Conservation (phyloP, 1,140 invertebrate genomes). For the Himalopsyche phryganea region DNA sequence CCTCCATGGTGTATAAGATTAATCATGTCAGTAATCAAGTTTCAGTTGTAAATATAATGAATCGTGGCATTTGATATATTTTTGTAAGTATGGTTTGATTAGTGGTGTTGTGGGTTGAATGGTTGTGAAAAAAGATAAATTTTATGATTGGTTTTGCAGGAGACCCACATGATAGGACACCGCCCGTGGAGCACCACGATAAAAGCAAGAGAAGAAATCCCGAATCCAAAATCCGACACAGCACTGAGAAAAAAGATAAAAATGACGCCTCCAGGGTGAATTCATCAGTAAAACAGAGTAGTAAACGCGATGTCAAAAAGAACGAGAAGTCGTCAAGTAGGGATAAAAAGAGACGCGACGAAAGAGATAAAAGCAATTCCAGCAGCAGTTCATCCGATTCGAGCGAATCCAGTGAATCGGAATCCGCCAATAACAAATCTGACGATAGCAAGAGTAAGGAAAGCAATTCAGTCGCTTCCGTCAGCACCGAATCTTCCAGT, state of each 20-base stretch:
- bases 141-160: constrained; percentile 28
- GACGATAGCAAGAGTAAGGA: neutral
- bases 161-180: constrained; percentile 20
- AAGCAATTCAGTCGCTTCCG: constrained; percentile 5
- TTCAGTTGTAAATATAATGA: no score
- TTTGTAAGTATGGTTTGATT: no score
- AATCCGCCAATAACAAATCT: neutral
- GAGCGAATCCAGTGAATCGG: constrained; percentile 13
- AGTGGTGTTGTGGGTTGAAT: neutral
- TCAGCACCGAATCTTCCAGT: constrained; percentile 17
- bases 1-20: no score
- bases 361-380: constrained; percentile 2
- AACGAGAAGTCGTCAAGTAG: neutral
- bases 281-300: neutral
- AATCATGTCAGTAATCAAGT: no score
- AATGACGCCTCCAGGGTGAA: constrained; percentile 4
- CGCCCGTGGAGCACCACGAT: constrained; percentile 12
- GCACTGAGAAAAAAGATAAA: constrained; percentile 17
- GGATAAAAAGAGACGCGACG: constrained; percentile 9
- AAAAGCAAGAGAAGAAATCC: neutral
- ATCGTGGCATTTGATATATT: no score
- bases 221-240: constrained; percentile 2
- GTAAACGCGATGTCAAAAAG: constrained; percentile 4
- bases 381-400: constrained; percentile 12
- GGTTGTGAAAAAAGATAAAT: constrained; percentile 21